Evolutionary conservation across 2,113 vertebrate species (phyloP).

Genomic region (Epinephelus moara): DNA sequence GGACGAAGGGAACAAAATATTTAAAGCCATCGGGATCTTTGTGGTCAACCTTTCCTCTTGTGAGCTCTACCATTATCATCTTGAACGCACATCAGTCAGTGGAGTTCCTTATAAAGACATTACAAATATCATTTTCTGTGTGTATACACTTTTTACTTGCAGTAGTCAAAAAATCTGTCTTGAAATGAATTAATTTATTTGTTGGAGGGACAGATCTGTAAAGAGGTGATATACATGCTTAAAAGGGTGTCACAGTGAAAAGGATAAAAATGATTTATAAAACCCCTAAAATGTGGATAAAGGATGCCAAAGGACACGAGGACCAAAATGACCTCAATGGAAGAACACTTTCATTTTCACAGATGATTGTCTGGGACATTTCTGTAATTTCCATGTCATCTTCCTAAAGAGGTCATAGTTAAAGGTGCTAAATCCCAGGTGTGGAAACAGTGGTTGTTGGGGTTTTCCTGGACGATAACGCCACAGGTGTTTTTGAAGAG

Average conservation of each 20-base stretch:
- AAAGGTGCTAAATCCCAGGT: constrained; percentile 58
- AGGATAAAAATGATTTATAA: constrained; percentile 16
- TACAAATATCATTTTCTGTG: constrained; percentile 54
- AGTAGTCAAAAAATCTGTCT: constrained; percentile 52
- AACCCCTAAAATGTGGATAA: not conserved
- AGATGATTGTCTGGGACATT: constrained; percentile 25
- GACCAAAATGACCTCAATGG: constrained; percentile 45
- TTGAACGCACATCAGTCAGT: constrained; percentile 42
- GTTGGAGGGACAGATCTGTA: constrained; percentile 65
- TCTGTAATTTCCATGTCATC: constrained; percentile 21
- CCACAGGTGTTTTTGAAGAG: constrained; percentile 60
- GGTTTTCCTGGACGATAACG: constrained; percentile 61
- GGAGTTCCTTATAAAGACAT: constrained; percentile 49
- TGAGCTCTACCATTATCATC: constrained; percentile 25
- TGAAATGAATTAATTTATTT: constrained; percentile 82
- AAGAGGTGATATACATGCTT: constrained; percentile 12
- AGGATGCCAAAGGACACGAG: constrained; percentile 19
- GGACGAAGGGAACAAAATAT: constrained; percentile 11
- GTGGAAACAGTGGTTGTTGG: constrained; percentile 48
- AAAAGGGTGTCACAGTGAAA: constrained; percentile 10
- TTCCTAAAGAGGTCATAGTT: constrained; percentile 29
- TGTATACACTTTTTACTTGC: constrained; percentile 53
- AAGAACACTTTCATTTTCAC: constrained; percentile 34
- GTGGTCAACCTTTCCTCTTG: constrained; percentile 39
- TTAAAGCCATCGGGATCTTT: constrained; percentile 45